Base-by-base conservation (phyloP, 2,797 vertebrate genomes). In the Bufotes viridis region DNA sequence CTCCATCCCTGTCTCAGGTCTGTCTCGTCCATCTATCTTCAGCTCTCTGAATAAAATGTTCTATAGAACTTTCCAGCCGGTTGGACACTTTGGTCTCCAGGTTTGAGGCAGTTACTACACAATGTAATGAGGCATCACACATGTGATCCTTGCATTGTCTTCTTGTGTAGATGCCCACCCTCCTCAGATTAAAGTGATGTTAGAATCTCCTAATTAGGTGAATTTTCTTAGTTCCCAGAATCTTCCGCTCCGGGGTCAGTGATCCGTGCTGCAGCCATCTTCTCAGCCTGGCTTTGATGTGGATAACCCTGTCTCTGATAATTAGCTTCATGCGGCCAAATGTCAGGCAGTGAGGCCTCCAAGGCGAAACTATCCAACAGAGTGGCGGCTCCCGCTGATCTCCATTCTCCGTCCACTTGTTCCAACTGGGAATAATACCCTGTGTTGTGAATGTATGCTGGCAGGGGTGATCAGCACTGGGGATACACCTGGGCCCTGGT, bases 121-220 rank as follows among this genome's bases (percentile, higher is more conserved):
- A 69, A 14, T 69, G 6, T 26, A 15, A 26, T 13, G 24, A 26
- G 1, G 65, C 13, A 29, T 26, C 63, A 65, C 9, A 12, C 12
- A 12, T 20, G 24, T 29, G 13, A 26, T 15, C 17, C 13, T 69
- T 29, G n/a, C 14, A 13, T 67, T 13, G 65, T 69, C 67, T 13
- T 67, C 61, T n/a, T 5, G 11, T 67, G 11, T 7, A 67, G n/a
- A 20, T 10, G 18, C 17, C 17, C 20, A 51, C 4, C 49, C 10
- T 6, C 26, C 70, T 1, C 11, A 75, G 42, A n/a, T 22, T 3
- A 42, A 49, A 53, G 17, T 11, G 3, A 75, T 75, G 10, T 79
- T 79, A 18, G 60, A 58, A 26, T 74, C 17, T 81, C 65, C 85
- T 81, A 87, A 87, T 87, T 87, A 81, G 78, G 58, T 34, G 24